These are phyloP conservation scores for Bombus confusus DNA, from an alignment of 1,140 invertebrate genomes.

Conservation along the genomic window DNA sequence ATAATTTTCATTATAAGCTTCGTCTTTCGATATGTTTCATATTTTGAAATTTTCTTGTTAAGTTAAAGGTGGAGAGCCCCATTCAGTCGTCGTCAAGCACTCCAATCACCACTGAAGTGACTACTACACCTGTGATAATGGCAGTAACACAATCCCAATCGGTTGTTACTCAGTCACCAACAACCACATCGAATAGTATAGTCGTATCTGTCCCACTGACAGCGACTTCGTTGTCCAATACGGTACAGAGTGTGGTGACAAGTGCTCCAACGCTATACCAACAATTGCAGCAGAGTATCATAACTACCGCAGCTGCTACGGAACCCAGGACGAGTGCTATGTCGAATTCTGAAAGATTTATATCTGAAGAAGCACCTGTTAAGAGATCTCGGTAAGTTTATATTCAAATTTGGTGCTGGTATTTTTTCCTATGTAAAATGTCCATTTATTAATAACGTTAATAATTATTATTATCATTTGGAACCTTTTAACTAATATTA, in stretches of 20 bases:
- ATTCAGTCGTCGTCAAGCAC: constrained; percentile 67
- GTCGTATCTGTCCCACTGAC: constrained; percentile 79
- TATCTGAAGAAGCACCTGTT: constrained; percentile 66
- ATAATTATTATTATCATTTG: neutral
- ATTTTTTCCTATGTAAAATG: neutral
- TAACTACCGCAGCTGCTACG: constrained; percentile 66
- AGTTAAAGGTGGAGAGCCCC: constrained; percentile 76
- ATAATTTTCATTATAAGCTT: neutral
- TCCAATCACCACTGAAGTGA: constrained; percentile 71
- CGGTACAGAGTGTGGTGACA: constrained; percentile 73
- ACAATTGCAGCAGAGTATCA: constrained; percentile 77
- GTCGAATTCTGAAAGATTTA: constrained; percentile 63
- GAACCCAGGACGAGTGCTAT: constrained; percentile 63
- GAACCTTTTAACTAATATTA: neutral
- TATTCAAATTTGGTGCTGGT: neutral
- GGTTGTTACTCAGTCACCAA: constrained; percentile 72
- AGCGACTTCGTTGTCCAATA: constrained; percentile 74
- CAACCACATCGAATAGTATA: constrained; percentile 77
- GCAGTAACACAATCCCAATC: constrained; percentile 74
- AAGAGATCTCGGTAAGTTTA: constrained; percentile 76
- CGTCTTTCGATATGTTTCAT: neutral
- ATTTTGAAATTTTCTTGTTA: neutral
- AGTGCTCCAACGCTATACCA: constrained; percentile 77
- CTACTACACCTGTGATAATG: constrained; percentile 78
- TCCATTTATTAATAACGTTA: neutral